These are phyloP conservation scores for Thalassarche chlororhynchos DNA, from an alignment of 2,113 vertebrate species.

Conservation along the genomic window DNA sequence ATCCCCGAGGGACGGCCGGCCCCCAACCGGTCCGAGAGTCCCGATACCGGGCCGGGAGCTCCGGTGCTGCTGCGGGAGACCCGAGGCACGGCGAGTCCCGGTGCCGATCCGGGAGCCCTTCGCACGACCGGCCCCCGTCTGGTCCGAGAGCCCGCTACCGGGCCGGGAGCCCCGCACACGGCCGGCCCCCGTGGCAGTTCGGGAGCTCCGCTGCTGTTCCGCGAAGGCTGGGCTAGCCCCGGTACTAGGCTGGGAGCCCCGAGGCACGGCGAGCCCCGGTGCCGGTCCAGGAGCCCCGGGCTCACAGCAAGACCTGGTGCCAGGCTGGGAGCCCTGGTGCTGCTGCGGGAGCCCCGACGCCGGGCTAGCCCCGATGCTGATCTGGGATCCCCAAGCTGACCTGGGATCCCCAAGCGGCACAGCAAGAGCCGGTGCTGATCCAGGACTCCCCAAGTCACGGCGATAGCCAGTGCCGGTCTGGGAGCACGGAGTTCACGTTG, in stretches of 20 bases:
- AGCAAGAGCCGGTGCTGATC: neutral
- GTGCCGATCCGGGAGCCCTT: neutral
- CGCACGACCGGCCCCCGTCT: neutral
- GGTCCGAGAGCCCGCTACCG: neutral
- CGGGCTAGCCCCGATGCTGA: neutral
- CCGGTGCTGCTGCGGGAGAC: neutral
- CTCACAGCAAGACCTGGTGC: too few species aligned
- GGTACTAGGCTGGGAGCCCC: neutral
- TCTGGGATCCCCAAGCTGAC: neutral
- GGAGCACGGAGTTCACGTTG: accelerated
- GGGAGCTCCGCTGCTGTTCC: neutral
- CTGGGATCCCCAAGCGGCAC: neutral
- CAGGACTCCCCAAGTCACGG: accelerated
- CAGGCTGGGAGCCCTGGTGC: too few species aligned
- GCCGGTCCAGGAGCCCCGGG: too few species aligned
- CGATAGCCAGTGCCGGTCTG: accelerated
- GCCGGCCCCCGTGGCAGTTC: too few species aligned
- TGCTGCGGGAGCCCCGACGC: accelerated
- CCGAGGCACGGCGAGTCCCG: neutral
- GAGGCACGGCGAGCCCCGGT: neutral
- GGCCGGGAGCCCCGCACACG: too few species aligned
- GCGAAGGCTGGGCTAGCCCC: too few species aligned
- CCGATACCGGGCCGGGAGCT: too few species aligned
- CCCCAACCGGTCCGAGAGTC: too few species aligned
- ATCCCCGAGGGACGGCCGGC: too few species aligned